Evolutionary conservation across 2,797 vertebrate genomes (phyloP).

Genomic region (Aotus griseimembra): DNA sequence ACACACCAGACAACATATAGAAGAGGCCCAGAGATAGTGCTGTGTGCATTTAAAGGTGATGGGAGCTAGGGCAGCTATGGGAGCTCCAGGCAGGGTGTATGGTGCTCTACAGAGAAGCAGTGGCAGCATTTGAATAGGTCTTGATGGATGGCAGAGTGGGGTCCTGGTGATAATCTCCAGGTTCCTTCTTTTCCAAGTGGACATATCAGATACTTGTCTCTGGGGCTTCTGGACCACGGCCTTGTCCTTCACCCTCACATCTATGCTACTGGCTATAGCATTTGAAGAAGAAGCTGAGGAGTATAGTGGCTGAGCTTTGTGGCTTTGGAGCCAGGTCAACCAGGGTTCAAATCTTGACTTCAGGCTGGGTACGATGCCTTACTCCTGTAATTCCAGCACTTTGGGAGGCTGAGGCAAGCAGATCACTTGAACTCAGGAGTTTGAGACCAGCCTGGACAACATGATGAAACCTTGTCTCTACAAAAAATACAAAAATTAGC

Average conservation of each 20-base stretch:
- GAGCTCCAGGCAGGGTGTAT: neutral
- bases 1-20: neutral
- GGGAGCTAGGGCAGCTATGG: neutral
- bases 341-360: slow-evolving; percentile 5
- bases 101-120: neutral
- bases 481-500: too few relatives aligned
- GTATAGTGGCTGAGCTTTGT: neutral
- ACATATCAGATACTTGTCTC: neutral
- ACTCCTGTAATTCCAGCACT: neutral
- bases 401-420: too few relatives aligned
- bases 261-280: neutral
- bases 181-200: neutral
- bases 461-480: too few relatives aligned
- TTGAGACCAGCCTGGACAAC: too few relatives aligned
- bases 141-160: neutral
- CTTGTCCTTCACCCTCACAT: neutral
- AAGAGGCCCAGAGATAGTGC: neutral
- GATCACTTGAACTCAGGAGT: too few relatives aligned
- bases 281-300: neutral
- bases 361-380: neutral
- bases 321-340: slow-evolving; percentile 11
- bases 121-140: neutral
- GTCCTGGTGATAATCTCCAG: neutral
- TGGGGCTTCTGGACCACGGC: neutral
- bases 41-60: neutral